Evolutionary conservation across 2,797 vertebrate species (phyloP), one percentile per base, ranked within the genome.

Genomic region (Semaprochilodus insignis): DNA sequence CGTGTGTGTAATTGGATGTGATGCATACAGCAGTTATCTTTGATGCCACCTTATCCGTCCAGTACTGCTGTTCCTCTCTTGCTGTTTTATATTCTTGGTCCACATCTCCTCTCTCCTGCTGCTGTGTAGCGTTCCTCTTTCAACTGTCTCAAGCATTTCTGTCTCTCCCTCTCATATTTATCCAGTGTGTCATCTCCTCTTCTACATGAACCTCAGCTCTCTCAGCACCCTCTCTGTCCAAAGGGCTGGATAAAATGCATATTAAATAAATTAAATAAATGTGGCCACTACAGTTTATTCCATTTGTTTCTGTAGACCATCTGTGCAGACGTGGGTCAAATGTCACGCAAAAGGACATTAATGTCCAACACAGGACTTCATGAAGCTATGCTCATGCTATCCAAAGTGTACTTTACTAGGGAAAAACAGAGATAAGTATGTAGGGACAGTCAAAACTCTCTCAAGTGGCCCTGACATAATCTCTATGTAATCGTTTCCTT

Each of bases 401-500:
- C 40, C 4, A 8, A 36, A 44, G 7, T n/a, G 15, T 65, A 15
- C 25, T 63, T 63, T 10, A 15, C 62, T 19, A 31, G 31, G 63
- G 27, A 17, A 34, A 17, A 69, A 6, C 69, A 51, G 69, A 15
- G 69, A 23, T 6, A 25, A 0, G 4, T 13, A 40, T 67, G 4
- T 65, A 36, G 27, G 16, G 66, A 40, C 19, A 27, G 40, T 44
- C 23, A 23, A 17, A 25, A 2, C 73, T 48, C 74, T n/a, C n/a
- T n/a, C n/a, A n/a, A 6, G 31, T 27, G 51, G 17, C 17, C 8
- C 10, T 21, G 21, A 67, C 27, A 19, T 31, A 8, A 69, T 72
- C 34, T 63, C 48, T 63, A 25, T 66, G 59, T 25, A 55, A 66
- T 82, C 65, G 55, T 72, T 77, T 55, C 55, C 71, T 48, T 59